Evolutionary conservation across 2,888 invertebrate genomes (phyloP), one percentile per base, ranked within the genome.

Genomic region (Tanytarsus gracilentus): DNA sequence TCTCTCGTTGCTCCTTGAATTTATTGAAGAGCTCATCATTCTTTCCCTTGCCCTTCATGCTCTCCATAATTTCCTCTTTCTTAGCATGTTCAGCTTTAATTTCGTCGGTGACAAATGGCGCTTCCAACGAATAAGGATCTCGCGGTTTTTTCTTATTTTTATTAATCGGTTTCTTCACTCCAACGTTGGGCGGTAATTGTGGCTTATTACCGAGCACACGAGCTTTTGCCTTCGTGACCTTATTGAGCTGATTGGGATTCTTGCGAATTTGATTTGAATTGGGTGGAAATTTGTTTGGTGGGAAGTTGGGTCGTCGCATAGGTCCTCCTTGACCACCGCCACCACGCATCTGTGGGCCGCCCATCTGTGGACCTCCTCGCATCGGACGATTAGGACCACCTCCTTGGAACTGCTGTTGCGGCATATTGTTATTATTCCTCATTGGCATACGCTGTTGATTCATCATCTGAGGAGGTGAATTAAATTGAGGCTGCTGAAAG

Each of bases 101-200:
- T 23, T 75, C 75, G 11, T 77, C 77, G 8, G 76, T 78, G 5
- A 82, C 78, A 79, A 80, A 82, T 1, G 80, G 78, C 67, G 79
- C 79, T 26, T 75, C 75, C 55, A 81, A 65, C 16, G 72, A 71
- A 67, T 74, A 74, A 53, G 73, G 73, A 65, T 71, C 55, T 2
- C 55, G 55, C 26, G 39, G 55, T 2, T 27, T 16, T 18, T 55
- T 55, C 26, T 55, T 55, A 1, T 27, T 26, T 6, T 33, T 33
- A 26, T 44, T 58, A 2, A 30, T 48, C 16, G 11, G 25, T 16
- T 58, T 58, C 18, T 48, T 26, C 11, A 14, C 48, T 21, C 48
- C 48, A n/a, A 30, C 23, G 29, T 58, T 58, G 11, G 14, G 29
- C 21, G 6, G 16, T 44, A 9, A 9, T 16, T 21, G 9, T 9